Percentiles rank a stretch among this genome's conserved stretches.
Evolutionary conservation across 2,797 vertebrate species (phyloP).

Genomic region (Tokudaia tokunoshimensis): DNA sequence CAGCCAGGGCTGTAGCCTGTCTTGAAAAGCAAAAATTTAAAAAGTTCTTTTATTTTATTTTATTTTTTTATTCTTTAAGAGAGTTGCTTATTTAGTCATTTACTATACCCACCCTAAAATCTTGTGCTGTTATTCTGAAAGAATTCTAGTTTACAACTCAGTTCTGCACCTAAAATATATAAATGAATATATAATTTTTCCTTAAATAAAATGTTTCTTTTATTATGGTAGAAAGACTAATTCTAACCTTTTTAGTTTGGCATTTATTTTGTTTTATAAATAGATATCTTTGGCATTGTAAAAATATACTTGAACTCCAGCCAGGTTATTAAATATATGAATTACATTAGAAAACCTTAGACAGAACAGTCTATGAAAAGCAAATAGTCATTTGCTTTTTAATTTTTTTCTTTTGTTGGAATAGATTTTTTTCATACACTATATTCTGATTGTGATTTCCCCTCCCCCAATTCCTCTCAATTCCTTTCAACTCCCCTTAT

Average conservation of each 20-base stretch:
- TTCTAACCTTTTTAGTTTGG: slow-evolving; percentile 64
- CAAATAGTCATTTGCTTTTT: background rate
- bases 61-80: background rate
- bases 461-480: background rate
- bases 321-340: slow-evolving; percentile 60
- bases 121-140: background rate
- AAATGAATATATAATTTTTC: slow-evolving; percentile 5
- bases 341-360: slow-evolving; percentile 68
- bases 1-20: background rate
- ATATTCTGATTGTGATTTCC: background rate
- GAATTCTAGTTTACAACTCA: slow-evolving; percentile 41
- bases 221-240: slow-evolving; percentile 40
- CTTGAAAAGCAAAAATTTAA: background rate
- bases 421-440: background rate
- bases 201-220: background rate
- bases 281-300: slow-evolving; percentile 57
- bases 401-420: background rate
- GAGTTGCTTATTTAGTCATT: background rate
- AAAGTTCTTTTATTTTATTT: background rate
- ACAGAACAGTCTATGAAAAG: slow-evolving; percentile 29
- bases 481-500: background rate
- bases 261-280: slow-evolving; percentile 49
- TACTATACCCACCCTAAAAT: slow-evolving; percentile 20
- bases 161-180: background rate
- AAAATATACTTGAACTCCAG: slow-evolving; percentile 57